Evolutionary conservation across 2,797 vertebrate genomes (phyloP), one percentile per base, ranked within the genome.

Genomic region (Pygocentrus nattereri): DNA sequence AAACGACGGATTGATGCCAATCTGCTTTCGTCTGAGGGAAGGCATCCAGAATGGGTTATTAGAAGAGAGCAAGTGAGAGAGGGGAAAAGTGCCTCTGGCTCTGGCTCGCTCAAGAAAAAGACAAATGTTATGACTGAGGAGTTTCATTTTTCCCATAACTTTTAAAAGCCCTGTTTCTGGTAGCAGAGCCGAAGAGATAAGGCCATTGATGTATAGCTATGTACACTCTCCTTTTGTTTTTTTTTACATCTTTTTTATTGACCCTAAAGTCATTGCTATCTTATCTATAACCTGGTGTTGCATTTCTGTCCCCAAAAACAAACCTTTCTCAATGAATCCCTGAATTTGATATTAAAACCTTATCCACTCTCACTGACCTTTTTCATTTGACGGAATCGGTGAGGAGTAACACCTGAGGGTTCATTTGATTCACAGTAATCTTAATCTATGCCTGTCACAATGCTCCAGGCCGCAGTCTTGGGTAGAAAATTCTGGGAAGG

Each of bases 1-100:
- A 92, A 93, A 91, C 84, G 88, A 79, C 86, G 85, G 70, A 58
- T 64, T 87, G 89, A 91, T 91, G 81, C 74, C 69, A 81, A 92
- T 93, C 88, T 87, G 87, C 90, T 92, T 94, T 93, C 89, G 87
- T 89, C 67, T 84, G 58, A 18, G 69, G 54, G 69, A 86, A 86
- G 83, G 86, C 80, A 85, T 90, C 81, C 88, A 87, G 80, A 88
- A 85, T 77, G 41, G 77, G 58, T 64, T 68, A 71, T 86, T 84
- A 78, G 79, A 88, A 87, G 84, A 87, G 86, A 72, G 81, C 50
- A 52, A 25, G 50, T 83, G 64, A n/a, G 23, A 41, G 58, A 59
- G 23, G 69, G 74, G 49, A 49, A 82, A 79, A 72, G 62, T 83
- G 71, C 69, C 65, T 64, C 47, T 70, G 81, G 84, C 56, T 58